Evolutionary conservation across 2,797 vertebrate genomes (phyloP), one percentile per base, ranked within the genome.

Genomic region (Discoglossus pictus): DNA sequence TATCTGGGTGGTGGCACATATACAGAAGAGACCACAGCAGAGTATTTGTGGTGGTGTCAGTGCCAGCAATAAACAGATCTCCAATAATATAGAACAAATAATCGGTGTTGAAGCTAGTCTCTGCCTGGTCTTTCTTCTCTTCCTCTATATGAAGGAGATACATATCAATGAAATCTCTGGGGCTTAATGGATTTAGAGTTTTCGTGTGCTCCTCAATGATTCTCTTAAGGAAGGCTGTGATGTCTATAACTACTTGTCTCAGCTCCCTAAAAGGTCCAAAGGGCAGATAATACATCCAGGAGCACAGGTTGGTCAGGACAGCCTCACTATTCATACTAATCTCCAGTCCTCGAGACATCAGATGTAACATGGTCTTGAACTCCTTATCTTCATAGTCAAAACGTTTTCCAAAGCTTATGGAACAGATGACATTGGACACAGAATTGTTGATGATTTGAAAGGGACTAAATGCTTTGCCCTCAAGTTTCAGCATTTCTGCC

Each of bases 41-140:
- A 0, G 95, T 93, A 73, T 98, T 98, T 10, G 94, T 89, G 8
- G 95, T 99, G 0, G 97, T 99, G 73, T 99, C 96, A 0, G 96
- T 98, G 55, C 97, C 97, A 2, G 97, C 97, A 0, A 99, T 87
- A 76, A 99, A 98, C 35, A 99, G 92, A 76, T 99, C 97, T 7
- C 90, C 92, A 8, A 98, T 93, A 68, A 97, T 93, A 68, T 94
- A 97, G 76, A 99, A 94, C 4, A 99, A 83, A 65, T 99, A 96
- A 12, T 99, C 95, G 2, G 97, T 94, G 2, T 88, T 83, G 75
- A 98, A 98, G 76, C 89, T 93, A 67, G 82, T 90, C 48, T 87
- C 82, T 2, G 74, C 73, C 21, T 81, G 68, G 7, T 46, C 64
- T 43, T 78, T 82, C 51, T 74, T 79, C 47, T 75, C 89, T 61